Evolutionary conservation across 2,888 invertebrate genomes (phyloP).

Genomic region (Diabrotica balteata): DNA sequence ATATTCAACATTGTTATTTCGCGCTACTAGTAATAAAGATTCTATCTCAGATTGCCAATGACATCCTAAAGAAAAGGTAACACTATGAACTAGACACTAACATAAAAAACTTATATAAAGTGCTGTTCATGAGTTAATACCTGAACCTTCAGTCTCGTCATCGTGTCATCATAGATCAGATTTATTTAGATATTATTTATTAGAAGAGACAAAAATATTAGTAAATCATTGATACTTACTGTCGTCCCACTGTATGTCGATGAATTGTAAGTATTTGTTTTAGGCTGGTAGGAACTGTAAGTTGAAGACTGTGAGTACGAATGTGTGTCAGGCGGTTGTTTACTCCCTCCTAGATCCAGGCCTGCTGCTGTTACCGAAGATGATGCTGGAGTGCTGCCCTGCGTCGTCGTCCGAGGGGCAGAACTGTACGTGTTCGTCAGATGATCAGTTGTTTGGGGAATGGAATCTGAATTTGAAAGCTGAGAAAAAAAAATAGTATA

Average conservation of each 20-base stretch:
- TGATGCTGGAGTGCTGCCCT: constrained; percentile 41
- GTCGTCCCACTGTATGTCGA: constrained; percentile 54
- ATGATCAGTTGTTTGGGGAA: constrained; percentile 58
- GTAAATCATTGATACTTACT: constrained; percentile 42
- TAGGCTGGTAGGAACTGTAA: constrained; percentile 58
- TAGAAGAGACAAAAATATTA: too few species aligned
- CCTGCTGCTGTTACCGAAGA: constrained; percentile 50
- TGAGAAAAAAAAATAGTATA: constrained; percentile 37
- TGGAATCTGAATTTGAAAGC: constrained; percentile 58
- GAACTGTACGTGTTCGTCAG: constrained; percentile 56
- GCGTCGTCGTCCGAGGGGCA: constrained; percentile 55
- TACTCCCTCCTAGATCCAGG: constrained; percentile 30
- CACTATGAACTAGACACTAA: constrained; percentile 1
- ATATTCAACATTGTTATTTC: too few species aligned
- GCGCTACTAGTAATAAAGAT: too few species aligned
- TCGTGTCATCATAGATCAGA: constrained; percentile 9
- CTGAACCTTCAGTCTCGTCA: constrained; percentile 8
- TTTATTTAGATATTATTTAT: too few species aligned
- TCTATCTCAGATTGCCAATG: constrained; percentile 50
- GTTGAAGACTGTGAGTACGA: constrained; percentile 57
- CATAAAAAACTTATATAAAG: background rate
- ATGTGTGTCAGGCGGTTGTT: constrained; percentile 27
- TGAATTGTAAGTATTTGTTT: constrained; percentile 52
- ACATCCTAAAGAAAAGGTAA: constrained; percentile 5
- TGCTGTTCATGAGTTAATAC: background rate